phyloP scores from a whole-genome alignment of 2,888 invertebrate species.

The Dryadula phaetusa region DNA sequence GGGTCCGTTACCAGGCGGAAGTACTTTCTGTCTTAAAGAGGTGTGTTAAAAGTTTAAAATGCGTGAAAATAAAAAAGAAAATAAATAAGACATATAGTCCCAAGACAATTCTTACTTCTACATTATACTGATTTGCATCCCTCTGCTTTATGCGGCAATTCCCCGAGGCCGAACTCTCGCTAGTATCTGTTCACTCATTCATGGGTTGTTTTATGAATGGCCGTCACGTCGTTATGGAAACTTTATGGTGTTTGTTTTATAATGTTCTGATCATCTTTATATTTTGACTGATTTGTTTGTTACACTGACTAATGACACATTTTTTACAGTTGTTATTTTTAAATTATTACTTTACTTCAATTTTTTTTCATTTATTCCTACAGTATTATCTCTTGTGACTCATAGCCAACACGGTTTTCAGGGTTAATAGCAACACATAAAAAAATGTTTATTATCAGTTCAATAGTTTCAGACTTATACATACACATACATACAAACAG shows the following conservation, averaged over 20 bases:
- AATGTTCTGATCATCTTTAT: background rate
- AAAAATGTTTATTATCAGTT: no score
- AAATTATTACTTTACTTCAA: no score
- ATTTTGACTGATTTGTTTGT: background rate
- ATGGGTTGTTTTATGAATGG: conserved; percentile 31
- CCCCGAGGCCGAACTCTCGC: background rate
- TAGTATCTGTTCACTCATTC: conserved; percentile 27
- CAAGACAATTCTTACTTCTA: conserved; percentile 36
- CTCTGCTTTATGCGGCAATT: conserved; percentile 26
- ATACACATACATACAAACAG: no score
- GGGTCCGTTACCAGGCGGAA: no score
- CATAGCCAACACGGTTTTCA: no score
- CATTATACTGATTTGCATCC: conserved; percentile 46
- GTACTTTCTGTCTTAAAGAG: no score
- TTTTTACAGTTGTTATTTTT: no score
- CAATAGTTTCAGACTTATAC: no score
- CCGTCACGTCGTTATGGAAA: conserved; percentile 15
- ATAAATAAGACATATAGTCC: conserved; percentile 36
- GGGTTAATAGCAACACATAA: no score
- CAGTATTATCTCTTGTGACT: no score
- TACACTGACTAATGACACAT: no score
- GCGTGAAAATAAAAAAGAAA: background rate
- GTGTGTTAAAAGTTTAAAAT: background rate
- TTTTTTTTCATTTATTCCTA: no score
- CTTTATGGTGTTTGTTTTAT: conserved; percentile 19